Percentiles rank a stretch among this genome's conserved stretches.
phyloP scores from a whole-genome alignment of 2,888 invertebrate genomes.

The Chymomyza amoena region DNA sequence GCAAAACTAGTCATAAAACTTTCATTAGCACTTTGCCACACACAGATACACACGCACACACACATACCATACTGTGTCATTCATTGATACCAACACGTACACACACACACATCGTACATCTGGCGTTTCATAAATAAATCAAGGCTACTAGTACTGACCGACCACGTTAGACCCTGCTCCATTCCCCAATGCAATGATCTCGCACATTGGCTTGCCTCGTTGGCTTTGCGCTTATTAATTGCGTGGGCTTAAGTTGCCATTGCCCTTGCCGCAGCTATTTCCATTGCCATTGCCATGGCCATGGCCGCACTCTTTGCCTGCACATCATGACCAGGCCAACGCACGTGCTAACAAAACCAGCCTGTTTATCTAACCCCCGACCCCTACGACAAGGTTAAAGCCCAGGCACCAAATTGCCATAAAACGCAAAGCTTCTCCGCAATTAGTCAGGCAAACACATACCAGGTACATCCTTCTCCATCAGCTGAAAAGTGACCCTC shows the following conservation, averaged over 20 bases:
- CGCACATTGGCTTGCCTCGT: background rate
- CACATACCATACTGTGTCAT: background rate
- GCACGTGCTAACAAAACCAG: conserved; percentile 33
- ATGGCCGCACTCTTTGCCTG: background rate
- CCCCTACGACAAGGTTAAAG: background rate
- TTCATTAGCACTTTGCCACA: conserved; percentile 48
- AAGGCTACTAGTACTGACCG: conserved; percentile 34
- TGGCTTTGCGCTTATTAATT: conserved; percentile 59
- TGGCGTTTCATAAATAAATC: conserved; percentile 59
- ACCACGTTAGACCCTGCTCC: background rate
- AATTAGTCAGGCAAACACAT: conserved; percentile 53
- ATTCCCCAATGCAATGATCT: background rate
- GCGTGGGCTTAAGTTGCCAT: conserved; percentile 50
- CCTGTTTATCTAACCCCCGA: conserved; percentile 19
- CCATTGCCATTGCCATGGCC: too few species aligned
- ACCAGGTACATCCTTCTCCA: background rate
- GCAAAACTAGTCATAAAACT: conserved; percentile 54
- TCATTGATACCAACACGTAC: background rate
- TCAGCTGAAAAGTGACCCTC: background rate
- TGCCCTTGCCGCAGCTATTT: conserved; percentile 1
- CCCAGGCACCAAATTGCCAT: conserved; percentile 45
- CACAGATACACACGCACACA: background rate
- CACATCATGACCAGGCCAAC: conserved; percentile 9
- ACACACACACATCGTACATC: background rate
- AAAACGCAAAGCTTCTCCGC: conserved; percentile 32